Conservation (phyloP, 2,888 invertebrate genomes). For the Agrochola lychnidis region DNA sequence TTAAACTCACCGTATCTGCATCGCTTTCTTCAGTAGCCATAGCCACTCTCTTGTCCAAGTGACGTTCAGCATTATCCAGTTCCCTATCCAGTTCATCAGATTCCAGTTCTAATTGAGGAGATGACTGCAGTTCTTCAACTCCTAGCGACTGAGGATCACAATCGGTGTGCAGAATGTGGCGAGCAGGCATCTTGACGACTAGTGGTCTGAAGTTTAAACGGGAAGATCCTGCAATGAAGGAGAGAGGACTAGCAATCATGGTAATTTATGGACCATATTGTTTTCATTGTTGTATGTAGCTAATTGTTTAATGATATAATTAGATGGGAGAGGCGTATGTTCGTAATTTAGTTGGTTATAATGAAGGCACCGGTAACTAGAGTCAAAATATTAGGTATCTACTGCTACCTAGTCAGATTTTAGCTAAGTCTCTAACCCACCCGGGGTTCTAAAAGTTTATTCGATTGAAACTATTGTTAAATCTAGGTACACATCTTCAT, state of each 20-base stretch:
- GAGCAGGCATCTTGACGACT: slow-evolving; percentile 81
- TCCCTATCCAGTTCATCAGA: slow-evolving; percentile 81
- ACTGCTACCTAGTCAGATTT: neutral
- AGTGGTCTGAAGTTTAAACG: slow-evolving; percentile 81
- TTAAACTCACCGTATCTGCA: slow-evolving; percentile 83
- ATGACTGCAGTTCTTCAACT: slow-evolving; percentile 82
- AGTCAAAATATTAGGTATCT: neutral
- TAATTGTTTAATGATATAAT: neutral
- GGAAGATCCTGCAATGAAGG: slow-evolving; percentile 63
- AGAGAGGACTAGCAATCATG: neutral
- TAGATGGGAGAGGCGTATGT: neutral
- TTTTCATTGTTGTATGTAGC: neutral
- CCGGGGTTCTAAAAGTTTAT: neutral
- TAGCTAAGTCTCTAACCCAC: neutral
- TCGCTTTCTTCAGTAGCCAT: slow-evolving; percentile 88
- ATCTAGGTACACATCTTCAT: too few relatives aligned
- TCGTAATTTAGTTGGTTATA: neutral
- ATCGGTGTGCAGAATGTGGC: slow-evolving; percentile 71
- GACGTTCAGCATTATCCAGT: slow-evolving; percentile 81
- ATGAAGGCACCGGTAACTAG: neutral
- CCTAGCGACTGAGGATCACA: slow-evolving; percentile 73
- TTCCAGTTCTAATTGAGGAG: slow-evolving; percentile 83
- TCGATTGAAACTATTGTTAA: neutral
- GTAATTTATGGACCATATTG: neutral
- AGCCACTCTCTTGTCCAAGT: slow-evolving; percentile 80